Conservation (phyloP, 2,113 vertebrate species). For the Azemiops feae region DNA sequence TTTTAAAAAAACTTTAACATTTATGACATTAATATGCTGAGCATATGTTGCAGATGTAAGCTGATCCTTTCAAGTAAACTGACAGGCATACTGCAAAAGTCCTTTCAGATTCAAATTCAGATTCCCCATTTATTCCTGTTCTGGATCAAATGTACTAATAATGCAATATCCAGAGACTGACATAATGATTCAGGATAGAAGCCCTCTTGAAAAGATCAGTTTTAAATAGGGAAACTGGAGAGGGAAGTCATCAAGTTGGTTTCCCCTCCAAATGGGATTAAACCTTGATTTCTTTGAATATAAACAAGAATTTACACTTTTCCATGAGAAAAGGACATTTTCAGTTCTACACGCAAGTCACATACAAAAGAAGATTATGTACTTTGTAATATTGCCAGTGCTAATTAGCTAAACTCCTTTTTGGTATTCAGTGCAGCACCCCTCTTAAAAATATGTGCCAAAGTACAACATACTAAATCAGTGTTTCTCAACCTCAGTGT, state of each 20-base stretch:
- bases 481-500: background rate
- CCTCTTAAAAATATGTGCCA: background rate
- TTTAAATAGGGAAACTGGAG: background rate
- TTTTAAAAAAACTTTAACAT: constrained; percentile 5
- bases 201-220: background rate
- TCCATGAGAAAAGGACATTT: background rate
- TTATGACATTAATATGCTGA: background rate
- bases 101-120: background rate
- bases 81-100: background rate
- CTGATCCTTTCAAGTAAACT: background rate
- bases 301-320: background rate
- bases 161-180: background rate
- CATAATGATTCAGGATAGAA: background rate
- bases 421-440: background rate
- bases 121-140: background rate
- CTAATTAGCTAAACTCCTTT: background rate
- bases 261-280: background rate
- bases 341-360: background rate
- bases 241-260: background rate
- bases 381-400: background rate
- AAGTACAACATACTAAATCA: background rate
- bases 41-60: background rate
- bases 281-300: background rate
- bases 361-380: background rate
- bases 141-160: background rate